phyloP scores from a whole-genome alignment of 2,797 vertebrate genomes.

The Syngnathus acus region DNA sequence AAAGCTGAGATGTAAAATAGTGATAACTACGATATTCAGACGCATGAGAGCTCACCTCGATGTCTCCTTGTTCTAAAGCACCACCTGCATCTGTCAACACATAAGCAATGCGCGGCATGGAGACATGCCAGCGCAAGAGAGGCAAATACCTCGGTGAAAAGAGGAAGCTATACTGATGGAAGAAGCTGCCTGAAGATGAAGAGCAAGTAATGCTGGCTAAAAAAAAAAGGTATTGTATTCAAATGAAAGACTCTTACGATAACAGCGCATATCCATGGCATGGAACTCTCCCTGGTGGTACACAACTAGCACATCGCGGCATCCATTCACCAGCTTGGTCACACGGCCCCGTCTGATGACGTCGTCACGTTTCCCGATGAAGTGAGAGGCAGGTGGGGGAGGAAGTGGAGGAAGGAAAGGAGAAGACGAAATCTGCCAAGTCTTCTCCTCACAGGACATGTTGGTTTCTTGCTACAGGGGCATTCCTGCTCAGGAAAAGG shows the following conservation, averaged over 20 bases:
- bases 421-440: slow-evolving; percentile 18
- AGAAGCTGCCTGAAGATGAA: not conserved
- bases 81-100: slow-evolving; percentile 81
- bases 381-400: slow-evolving; percentile 26
- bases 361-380: slow-evolving; percentile 68
- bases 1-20: not conserved
- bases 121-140: not conserved
- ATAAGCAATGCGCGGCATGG: no score
- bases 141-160: not conserved
- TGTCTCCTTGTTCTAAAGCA: slow-evolving; percentile 79
- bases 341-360: slow-evolving; percentile 68
- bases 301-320: slow-evolving; percentile 82
- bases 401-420: not conserved
- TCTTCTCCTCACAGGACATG: slow-evolving; percentile 53
- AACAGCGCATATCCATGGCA: slow-evolving; percentile 86
- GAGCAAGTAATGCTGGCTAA: not conserved
- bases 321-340: slow-evolving; percentile 69
- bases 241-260: slow-evolving; percentile 69
- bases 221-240: not conserved
- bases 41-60: slow-evolving; percentile 74
- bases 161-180: not conserved
- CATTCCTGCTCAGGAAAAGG: slow-evolving; percentile 9
- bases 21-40: not conserved
- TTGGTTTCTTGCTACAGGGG: slow-evolving; percentile 9
- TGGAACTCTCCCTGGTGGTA: slow-evolving; percentile 76